These are phyloP conservation scores for Cyprinodon brontotheroides DNA, from an alignment of 2,113 vertebrate species.

Conservation along the genomic window DNA sequence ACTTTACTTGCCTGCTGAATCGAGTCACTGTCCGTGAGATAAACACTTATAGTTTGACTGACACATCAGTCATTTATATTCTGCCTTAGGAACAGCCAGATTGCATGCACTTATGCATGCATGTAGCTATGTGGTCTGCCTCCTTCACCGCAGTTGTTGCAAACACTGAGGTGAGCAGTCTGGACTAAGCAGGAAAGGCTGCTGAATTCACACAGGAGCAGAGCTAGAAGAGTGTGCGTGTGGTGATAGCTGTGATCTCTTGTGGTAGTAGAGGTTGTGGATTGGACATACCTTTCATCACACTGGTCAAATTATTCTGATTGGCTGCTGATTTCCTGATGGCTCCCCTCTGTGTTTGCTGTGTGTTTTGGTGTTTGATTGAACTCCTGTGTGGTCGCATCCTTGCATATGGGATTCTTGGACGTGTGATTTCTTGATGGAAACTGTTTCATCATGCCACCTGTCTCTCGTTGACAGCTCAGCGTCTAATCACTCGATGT, in stretches of 20 bases:
- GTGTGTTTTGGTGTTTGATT: constrained; percentile 57
- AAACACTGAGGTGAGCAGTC: constrained; percentile 17
- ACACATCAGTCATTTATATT: constrained; percentile 61
- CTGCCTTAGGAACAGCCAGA: constrained; percentile 29
- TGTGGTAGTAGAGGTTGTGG: constrained; percentile 51
- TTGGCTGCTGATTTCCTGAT: constrained; percentile 82
- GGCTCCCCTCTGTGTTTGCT: constrained; percentile 57
- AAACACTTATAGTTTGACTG: constrained; percentile 67
- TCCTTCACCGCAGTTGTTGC: background rate
- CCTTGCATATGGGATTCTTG: constrained; percentile 68
- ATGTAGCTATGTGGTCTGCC: constrained; percentile 24
- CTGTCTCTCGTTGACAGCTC: constrained; percentile 62
- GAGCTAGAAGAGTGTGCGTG: constrained; percentile 10
- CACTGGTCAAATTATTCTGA: constrained; percentile 83
- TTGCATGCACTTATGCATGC: constrained; percentile 16
- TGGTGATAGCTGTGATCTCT: constrained; percentile 49
- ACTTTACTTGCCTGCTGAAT: constrained; percentile 73
- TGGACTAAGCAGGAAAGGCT: constrained; percentile 1
- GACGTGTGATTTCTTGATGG: constrained; percentile 62
- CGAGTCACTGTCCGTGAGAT: constrained; percentile 70
- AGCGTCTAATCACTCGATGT: constrained; percentile 83
- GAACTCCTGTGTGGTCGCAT: constrained; percentile 58
- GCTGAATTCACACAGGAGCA: constrained; percentile 23
- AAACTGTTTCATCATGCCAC: constrained; percentile 67
- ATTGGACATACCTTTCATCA: constrained; percentile 78